phyloP scores from a whole-genome alignment of 2,888 invertebrate genomes.

The Drosophila mulleri region DNA sequence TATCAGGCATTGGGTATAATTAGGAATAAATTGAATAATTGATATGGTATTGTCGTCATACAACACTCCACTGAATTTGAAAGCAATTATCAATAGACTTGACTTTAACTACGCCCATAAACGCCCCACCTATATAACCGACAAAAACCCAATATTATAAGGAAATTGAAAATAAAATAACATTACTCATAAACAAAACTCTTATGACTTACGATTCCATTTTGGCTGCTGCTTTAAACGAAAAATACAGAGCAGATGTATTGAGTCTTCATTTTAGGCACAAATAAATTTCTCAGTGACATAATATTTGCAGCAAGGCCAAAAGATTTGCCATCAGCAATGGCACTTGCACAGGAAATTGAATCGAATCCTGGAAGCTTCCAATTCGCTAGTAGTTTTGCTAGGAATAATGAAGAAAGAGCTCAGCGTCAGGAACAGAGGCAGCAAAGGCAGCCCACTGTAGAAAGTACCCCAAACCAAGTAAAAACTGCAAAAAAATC shows the following conservation, averaged over 20 bases:
- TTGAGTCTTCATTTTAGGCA: neutral
- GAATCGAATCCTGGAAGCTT: neutral
- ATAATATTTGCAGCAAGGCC: neutral
- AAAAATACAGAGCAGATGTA: neutral
- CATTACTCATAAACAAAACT: neutral
- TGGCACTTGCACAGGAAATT: neutral
- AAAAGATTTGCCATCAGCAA: neutral
- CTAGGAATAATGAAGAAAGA: neutral
- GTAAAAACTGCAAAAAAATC: neutral
- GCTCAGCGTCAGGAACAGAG: neutral
- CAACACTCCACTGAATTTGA: neutral
- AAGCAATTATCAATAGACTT: neutral
- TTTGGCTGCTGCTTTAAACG: neutral
- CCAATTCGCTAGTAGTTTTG: neutral
- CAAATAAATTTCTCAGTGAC: neutral
- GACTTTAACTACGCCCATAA: neutral
- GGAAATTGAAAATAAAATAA: neutral
- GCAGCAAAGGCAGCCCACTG: neutral
- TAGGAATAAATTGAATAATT: too few relatives aligned
- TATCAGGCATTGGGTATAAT: neutral
- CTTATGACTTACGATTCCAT: neutral
- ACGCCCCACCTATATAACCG: neutral
- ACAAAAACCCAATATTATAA: neutral
- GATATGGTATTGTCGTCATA: neutral
- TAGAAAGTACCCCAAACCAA: neutral